Evolutionary conservation across 2,113 vertebrate genomes (phyloP), one percentile per base, ranked within the genome.

Genomic region (Oenanthe oenanthe): DNA sequence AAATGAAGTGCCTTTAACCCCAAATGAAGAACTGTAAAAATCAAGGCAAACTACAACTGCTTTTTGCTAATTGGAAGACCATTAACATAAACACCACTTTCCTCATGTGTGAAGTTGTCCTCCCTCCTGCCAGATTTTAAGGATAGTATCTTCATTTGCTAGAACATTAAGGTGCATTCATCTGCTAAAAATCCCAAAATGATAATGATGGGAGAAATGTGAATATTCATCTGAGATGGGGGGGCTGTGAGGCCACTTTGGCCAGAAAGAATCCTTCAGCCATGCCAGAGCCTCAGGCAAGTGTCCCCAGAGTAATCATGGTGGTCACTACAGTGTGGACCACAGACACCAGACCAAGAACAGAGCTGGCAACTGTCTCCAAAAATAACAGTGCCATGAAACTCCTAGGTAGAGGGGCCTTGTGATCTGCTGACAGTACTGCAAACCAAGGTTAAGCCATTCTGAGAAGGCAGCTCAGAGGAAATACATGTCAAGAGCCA

Each of bases 41-140:
- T 40, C 12, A 58, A 53, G 40, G 17, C 67, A 80, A 84, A 54
- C 32, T 63, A 17, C 17, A 28, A 76, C 16, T 48, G 38, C 65
- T 76, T 95, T 96, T 93, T 84, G 57, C 43, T 95, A 87, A 83
- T 90, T 93, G 42, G 63, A 91, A 91, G 42, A 63, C 48, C 28
- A 22, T 87, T 75, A 85, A 76, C 78, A 86, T 28, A 90, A 83
- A 80, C 38, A 87, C 18, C 21, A 36, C 38, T 75, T 88, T 40
- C 4, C 16, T 87, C 53, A 53, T 19, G 38, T 38, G 71, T 25
- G 32, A 81, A 88, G 63, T 20, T 78, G 31, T 65, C 42, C 48
- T 75, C 60, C 21, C 29, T 88, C 26, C 48, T 68, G n/a, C 22
- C 54, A 74, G 21, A 38, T 79, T 48, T 38, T 60, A 80, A 75